Conservation (phyloP, 2,113 vertebrate genomes). For the Scopus umbretta region DNA sequence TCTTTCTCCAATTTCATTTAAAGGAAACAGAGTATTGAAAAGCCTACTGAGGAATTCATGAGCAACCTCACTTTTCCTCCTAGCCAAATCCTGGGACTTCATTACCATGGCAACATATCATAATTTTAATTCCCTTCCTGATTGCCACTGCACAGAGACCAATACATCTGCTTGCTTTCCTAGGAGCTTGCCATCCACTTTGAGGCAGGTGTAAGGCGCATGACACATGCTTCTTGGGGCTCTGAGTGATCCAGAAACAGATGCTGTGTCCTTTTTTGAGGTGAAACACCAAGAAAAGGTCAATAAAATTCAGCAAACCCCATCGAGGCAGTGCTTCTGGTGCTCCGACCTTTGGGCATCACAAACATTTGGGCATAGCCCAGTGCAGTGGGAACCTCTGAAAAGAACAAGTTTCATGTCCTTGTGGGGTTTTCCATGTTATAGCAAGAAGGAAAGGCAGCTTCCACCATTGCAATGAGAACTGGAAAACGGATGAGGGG, state of each 20-base stretch:
- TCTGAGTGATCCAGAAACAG: not conserved
- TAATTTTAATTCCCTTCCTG: constrained; percentile 60
- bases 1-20: constrained; percentile 64
- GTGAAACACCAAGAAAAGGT: not conserved
- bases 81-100: constrained; percentile 58
- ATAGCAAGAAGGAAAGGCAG: not conserved
- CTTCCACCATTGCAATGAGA: not conserved
- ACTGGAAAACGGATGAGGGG: not conserved
- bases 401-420: not conserved
- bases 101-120: constrained; percentile 63
- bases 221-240: not conserved
- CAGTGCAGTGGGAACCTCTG: not conserved
- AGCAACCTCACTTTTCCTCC: constrained; percentile 54
- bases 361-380: not conserved
- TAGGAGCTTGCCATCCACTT: not conserved
- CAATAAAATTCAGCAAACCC: not conserved
- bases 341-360: not conserved
- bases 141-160: constrained; percentile 7
- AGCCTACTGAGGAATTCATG: constrained; percentile 57
- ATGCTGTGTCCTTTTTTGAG: not conserved
- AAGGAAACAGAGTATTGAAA: constrained; percentile 57
- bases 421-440: not conserved
- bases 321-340: not conserved
- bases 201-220: not conserved
- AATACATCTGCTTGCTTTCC: not conserved